Conservation (phyloP, 2,888 invertebrate species). For the Taphrorychus bicolor region DNA sequence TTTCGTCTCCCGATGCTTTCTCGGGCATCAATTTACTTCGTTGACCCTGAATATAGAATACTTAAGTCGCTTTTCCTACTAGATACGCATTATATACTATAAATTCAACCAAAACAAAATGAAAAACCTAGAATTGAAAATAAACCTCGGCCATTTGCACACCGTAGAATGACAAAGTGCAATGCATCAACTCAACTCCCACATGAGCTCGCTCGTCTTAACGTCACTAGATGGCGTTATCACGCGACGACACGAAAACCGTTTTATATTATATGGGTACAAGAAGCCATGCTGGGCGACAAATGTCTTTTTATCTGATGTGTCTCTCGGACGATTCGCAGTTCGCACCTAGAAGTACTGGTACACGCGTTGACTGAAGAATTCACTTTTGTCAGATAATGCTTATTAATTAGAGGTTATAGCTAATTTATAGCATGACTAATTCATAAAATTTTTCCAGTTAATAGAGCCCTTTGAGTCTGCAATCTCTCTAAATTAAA, state of each 20-base stretch:
- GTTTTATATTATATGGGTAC: constrained; percentile 38
- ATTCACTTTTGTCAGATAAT: not conserved
- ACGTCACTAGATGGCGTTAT: constrained; percentile 37
- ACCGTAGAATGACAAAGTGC: constrained; percentile 19
- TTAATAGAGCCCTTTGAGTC: not conserved
- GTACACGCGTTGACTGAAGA: not conserved
- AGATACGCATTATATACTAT: too few relatives aligned
- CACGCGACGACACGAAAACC: constrained; percentile 35
- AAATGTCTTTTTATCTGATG: constrained; percentile 40
- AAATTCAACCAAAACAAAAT: too few relatives aligned
- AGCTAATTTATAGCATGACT: not conserved
- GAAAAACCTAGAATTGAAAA: constrained; percentile 1
- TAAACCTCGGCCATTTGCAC: not conserved
- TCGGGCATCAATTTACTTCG: too few relatives aligned
- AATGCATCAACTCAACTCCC: constrained; percentile 21
- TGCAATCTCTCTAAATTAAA: not conserved
- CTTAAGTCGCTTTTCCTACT: too few relatives aligned
- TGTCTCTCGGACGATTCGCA: not conserved
- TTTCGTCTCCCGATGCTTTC: too few relatives aligned
- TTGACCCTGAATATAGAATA: too few relatives aligned
- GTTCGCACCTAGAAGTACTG: not conserved
- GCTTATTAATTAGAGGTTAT: not conserved
- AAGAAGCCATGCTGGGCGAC: constrained; percentile 38
- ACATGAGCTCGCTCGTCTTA: constrained; percentile 21
- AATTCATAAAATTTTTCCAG: not conserved